Base-by-base conservation (phyloP, 2,113 vertebrate genomes). In the Oryzias javanicus region DNA sequence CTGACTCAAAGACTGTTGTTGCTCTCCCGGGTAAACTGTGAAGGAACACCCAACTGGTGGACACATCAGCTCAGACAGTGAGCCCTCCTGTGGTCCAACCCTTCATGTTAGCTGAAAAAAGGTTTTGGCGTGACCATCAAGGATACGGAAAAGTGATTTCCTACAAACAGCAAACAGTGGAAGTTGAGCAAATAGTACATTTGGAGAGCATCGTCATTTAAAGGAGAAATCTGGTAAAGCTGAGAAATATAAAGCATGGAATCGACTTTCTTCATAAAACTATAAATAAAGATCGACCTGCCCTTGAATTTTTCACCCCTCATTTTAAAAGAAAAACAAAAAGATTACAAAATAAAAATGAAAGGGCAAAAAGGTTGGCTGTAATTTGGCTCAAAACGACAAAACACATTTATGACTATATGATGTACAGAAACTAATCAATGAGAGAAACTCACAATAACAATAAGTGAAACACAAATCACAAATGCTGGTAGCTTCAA, bases 21-120 rank as follows among this genome's bases (percentile, higher is more conserved):
- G 53, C 60, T 17, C 59, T 80, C 59, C 41, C 35, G 29, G 50
- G 86, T 82, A 81, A 79, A 77, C 73, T 61, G 74, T 73, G 73
- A 86, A 63, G 6, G 52, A 81, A 35, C 48, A 64, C 64, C 70
- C 48, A 51, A 35, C 61, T 54, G 48, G 54, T 12, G 41, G 41
- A 35, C 55, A 48, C 60, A 69, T 52, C 49, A 50, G 47, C 60
- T 76, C 46, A 64, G 18, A 46, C 60, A 72, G 42, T 15, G 42
- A 59, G 64, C 63, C 55, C 51, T 55, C 44, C 20, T 73, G 61
- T 7, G 54, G 29, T 46, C 3, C 24, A 77, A 74, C 20, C 59
- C 56, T 65, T 68, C 72, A 67, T 50, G 45, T 68, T 19, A 48
- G 60, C 64, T 58, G n/a, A 53, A 55, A 35, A 50, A 58, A 70